phyloP scores from a whole-genome alignment of 2,888 invertebrate species.

The Stenotaenia linearis region DNA sequence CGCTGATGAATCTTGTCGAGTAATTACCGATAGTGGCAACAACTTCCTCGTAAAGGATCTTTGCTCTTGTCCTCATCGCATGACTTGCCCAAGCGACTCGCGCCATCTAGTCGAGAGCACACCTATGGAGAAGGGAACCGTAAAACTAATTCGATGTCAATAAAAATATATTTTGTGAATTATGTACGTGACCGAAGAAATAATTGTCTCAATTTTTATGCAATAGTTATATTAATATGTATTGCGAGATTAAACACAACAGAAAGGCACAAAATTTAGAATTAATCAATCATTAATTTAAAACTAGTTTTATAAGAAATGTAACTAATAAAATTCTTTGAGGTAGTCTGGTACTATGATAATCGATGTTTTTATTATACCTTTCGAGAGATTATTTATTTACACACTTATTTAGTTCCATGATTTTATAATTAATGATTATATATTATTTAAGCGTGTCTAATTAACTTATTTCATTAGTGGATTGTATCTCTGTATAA shows the following conservation, averaged over 20 bases:
- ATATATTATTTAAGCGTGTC: background rate
- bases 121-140: background rate
- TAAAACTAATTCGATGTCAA: slow-evolving; percentile 26
- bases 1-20: slow-evolving; percentile 40
- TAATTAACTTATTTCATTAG: background rate
- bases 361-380: too few species aligned
- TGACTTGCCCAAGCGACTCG: slow-evolving; percentile 39
- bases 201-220: background rate
- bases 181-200: background rate
- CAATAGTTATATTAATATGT: background rate
- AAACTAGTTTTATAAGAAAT: background rate
- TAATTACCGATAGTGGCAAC: slow-evolving; percentile 38
- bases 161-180: background rate
- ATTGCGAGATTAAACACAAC: background rate
- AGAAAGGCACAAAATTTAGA: background rate
- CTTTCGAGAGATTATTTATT: too few species aligned
- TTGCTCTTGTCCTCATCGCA: slow-evolving; percentile 40
- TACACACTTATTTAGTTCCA: background rate
- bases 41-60: slow-evolving; percentile 41
- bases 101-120: slow-evolving; percentile 6
- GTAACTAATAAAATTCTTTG: too few species aligned
- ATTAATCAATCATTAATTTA: background rate
- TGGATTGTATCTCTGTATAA: background rate
- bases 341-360: too few species aligned
- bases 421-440: too few species aligned